Base-by-base conservation (phyloP, 2,888 invertebrate genomes). In the Acanthacorydalis orientalis region DNA sequence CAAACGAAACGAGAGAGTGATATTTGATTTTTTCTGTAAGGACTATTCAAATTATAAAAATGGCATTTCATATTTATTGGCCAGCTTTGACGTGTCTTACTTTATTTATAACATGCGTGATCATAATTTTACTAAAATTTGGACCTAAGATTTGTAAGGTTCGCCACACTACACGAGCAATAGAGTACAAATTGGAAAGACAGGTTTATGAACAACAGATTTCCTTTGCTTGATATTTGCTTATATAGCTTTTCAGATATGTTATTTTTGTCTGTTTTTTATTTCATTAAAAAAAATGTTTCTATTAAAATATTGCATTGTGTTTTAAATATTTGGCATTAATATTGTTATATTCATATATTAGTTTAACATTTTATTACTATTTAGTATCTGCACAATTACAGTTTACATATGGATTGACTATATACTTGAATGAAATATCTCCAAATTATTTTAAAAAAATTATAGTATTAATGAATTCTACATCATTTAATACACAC, bases 1-100 rank as follows among this genome's bases (percentile, higher is more conserved):
- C 35, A 38, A 51, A 80, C 83, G 52, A 84, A 85, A 62, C 72
- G 83, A 46, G 87, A 86, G 62, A 88, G 85, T 62, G 87, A 86
- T 56, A 83, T 87, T 53, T 87, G 75, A 68, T 47, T 40, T 31
- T 40, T 62, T 60, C 41, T 23, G 31, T 44, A 11, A 31, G 23
- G 23, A 33, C n/a, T 32, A 16, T 11, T 16, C 31, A 8, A 31
- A 11, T 15, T 16, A 10, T 31, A 10, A 60, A 56, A 46, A 83
- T 81, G 79, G 73, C 76, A 56, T 74, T 86, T 56, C 75, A 86
- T 53, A 68, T 86, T 51, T 73, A 83, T 53, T 89, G 83, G 73
- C 89, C 90, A 1, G 83, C 83, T 0, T 70, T 80, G 32, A 80
- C 84, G 12, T 74, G 78, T 31, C 60, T 90, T 32, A 77, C 83